Evolutionary conservation across 2,888 invertebrate species (phyloP).

Genomic region (Nomada ferruginata): DNA sequence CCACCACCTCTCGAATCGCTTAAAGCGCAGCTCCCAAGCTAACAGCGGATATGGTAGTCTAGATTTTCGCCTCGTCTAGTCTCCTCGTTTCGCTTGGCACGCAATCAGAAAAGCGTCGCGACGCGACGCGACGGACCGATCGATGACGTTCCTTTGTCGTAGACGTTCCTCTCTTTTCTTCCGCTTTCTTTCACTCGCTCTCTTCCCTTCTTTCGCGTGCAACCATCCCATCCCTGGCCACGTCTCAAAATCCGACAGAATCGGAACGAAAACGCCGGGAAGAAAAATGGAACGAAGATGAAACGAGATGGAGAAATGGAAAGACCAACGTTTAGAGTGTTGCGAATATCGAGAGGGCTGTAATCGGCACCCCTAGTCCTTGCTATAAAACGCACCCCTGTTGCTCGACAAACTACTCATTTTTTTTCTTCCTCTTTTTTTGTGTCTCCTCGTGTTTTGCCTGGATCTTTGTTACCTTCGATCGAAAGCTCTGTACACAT

Average conservation of each 20-base stretch:
- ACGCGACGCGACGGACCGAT: constrained; percentile 63
- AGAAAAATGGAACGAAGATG: not conserved
- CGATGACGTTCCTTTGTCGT: constrained; percentile 68
- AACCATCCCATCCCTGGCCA: not conserved
- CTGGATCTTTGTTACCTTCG: not conserved
- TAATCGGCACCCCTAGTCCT: constrained; percentile 33
- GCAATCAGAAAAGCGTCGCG: constrained; percentile 69
- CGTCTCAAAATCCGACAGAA: constrained; percentile 16
- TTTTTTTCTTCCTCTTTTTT: not conserved
- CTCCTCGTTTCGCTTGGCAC: constrained; percentile 57
- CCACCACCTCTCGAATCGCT: constrained; percentile 17
- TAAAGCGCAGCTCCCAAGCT: constrained; percentile 22
- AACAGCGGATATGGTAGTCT: constrained; percentile 33
- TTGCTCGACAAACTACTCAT: constrained; percentile 9
- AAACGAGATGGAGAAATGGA: not conserved
- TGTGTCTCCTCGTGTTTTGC: constrained; percentile 26
- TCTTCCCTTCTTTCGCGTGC: not conserved
- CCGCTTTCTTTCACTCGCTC: constrained; percentile 33
- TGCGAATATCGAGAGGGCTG: constrained; percentile 32
- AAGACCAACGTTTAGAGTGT: no score
- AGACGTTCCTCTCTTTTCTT: constrained; percentile 47
- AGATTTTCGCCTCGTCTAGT: constrained; percentile 51
- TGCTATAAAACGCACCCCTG: constrained; percentile 12
- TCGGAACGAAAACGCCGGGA: constrained; percentile 10
- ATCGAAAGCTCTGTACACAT: not conserved